These are phyloP conservation scores for Trichogramma evanescens DNA, from an alignment of 2,888 invertebrate genomes.

Conservation along the genomic window DNA sequence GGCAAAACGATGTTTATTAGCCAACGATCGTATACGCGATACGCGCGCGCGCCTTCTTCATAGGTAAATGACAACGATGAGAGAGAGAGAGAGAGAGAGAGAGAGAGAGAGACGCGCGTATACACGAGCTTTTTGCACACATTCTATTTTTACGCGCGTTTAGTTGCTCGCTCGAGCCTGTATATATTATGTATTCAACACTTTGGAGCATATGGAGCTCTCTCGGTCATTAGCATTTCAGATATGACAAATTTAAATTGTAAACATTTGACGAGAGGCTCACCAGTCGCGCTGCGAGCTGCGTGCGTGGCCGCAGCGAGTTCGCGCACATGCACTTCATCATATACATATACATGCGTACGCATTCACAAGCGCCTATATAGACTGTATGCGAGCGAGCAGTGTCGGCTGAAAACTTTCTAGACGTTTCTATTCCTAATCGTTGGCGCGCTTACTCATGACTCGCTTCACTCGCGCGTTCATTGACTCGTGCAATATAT, in stretches of 20 bases:
- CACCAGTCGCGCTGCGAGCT: not conserved
- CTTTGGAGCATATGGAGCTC: too few species aligned
- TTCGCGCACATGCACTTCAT: slow-evolving; percentile 1
- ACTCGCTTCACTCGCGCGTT: slow-evolving; percentile 1
- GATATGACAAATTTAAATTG: not conserved
- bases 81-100: too few species aligned
- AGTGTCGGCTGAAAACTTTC: slow-evolving; percentile 3
- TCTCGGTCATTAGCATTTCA: too few species aligned
- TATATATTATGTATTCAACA: too few species aligned
- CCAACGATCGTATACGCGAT: too few species aligned
- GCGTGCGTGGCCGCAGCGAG: not conserved
- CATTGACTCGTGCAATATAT: slow-evolving; percentile 3
- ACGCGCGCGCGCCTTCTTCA: too few species aligned
- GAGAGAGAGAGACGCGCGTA: too few species aligned
- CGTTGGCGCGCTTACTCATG: slow-evolving; percentile 6
- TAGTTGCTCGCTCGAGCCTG: too few species aligned
- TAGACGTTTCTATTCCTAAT: slow-evolving; percentile 20
- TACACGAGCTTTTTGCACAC: too few species aligned
- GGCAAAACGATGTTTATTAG: too few species aligned
- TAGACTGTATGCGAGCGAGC: slow-evolving; percentile 8
- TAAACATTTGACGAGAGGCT: slow-evolving; percentile 1
- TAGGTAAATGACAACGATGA: too few species aligned
- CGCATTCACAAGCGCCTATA: not conserved
- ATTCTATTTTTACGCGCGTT: too few species aligned
- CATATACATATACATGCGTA: not conserved